A percentile compares a stretch with the other conserved stretches of the same genome.
phyloP scores from a whole-genome alignment of 2,113 vertebrate species.

The Hippocampus zosterae region DNA sequence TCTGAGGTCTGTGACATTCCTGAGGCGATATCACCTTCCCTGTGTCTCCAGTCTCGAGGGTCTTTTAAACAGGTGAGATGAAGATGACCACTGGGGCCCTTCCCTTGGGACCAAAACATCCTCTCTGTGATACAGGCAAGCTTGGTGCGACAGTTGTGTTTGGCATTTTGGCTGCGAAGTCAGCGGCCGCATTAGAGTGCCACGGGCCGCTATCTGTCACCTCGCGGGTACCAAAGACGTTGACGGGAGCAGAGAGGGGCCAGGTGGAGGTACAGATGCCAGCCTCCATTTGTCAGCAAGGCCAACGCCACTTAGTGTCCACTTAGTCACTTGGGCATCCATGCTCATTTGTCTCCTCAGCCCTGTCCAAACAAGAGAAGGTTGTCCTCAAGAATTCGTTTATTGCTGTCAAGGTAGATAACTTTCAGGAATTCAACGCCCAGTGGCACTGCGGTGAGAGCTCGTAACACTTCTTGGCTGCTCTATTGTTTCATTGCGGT shows the following conservation, averaged over 20 bases:
- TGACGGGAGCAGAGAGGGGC: conserved; percentile 57
- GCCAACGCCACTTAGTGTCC: conserved; percentile 36
- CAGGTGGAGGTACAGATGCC: conserved; percentile 71
- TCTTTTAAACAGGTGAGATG: conserved; percentile 69
- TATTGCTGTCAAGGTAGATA: conserved; percentile 46
- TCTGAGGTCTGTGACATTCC: too few relatives aligned
- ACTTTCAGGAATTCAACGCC: conserved; percentile 14
- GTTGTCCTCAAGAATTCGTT: conserved; percentile 41
- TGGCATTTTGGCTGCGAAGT: conserved; percentile 43
- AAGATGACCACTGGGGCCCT: conserved; percentile 4
- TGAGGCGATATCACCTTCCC: background rate
- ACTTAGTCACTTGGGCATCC: conserved; percentile 39
- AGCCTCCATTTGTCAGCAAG: conserved; percentile 48
- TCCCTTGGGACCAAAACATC: conserved; percentile 24
- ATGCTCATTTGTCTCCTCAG: conserved; percentile 35
- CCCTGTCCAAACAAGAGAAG: conserved; percentile 47
- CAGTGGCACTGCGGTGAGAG: background rate
- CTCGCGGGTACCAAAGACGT: conserved; percentile 18
- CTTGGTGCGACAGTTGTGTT: conserved; percentile 36
- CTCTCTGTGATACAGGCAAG: conserved; percentile 36
- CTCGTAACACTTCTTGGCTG: background rate
- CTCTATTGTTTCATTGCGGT: background rate
- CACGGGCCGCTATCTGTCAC: conserved; percentile 52
- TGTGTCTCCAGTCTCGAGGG: conserved; percentile 19
- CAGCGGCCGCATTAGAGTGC: conserved; percentile 27